Conservation (phyloP, 2,113 vertebrate species). For the Zosterops japonicus region DNA sequence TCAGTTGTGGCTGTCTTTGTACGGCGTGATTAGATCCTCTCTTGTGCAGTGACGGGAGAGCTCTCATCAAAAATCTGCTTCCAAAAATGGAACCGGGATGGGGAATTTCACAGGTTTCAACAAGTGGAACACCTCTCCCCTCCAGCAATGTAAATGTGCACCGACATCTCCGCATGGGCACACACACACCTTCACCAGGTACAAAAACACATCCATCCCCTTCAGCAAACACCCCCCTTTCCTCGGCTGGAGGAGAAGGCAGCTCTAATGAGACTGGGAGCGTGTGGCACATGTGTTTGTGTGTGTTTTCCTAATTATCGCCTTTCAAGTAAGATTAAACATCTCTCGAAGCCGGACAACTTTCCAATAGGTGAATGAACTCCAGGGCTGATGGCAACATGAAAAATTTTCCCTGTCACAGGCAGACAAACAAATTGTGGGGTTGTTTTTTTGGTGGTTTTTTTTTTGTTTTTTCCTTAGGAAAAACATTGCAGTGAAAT, state of each 20-base stretch:
- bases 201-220: neutral
- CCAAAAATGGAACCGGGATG: neutral
- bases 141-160: neutral
- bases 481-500: conserved; percentile 5
- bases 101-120: conserved; percentile 7
- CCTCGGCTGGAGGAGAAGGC: neutral
- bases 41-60: neutral
- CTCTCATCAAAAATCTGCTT: conserved; percentile 31
- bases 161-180: neutral
- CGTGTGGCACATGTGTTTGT: neutral
- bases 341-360: conserved; percentile 35
- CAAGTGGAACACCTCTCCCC: neutral
- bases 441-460: no score
- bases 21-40: conserved; percentile 22
- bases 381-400: conserved; percentile 12
- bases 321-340: conserved; percentile 56
- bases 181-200: neutral
- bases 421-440: conserved; percentile 39
- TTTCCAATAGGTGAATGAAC: conserved; percentile 64
- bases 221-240: neutral
- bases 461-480: neutral
- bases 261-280: neutral
- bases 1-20: conserved; percentile 52
- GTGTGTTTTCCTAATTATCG: conserved; percentile 47
- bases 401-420: conserved; percentile 52